Conservation (phyloP, 1,140 invertebrate species). For the Ericerus pela region DNA sequence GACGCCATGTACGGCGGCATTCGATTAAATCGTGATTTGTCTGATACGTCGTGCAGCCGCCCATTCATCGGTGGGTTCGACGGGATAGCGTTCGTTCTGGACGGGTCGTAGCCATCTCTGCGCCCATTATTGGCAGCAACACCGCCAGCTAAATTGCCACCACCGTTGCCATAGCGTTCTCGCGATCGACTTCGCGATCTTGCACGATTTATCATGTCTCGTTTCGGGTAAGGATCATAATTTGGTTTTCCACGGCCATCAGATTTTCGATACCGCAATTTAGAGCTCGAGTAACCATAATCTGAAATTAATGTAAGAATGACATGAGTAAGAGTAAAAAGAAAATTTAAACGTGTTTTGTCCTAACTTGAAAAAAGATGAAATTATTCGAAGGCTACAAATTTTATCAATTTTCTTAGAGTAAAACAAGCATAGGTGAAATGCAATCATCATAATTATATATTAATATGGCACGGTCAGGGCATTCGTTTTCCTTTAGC, state of each 20-base stretch:
- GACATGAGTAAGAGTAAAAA: too few relatives aligned
- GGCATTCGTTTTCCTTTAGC: too few relatives aligned
- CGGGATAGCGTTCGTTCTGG: not conserved
- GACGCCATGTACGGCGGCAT: not conserved
- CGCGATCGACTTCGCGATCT: slow-evolving; percentile 1
- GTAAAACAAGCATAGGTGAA: too few relatives aligned
- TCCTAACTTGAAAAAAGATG: too few relatives aligned
- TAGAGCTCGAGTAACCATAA: not conserved
- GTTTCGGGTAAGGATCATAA: not conserved
- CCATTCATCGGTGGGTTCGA: not conserved
- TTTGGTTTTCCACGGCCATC: not conserved
- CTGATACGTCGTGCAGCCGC: not conserved
- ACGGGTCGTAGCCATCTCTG: not conserved
- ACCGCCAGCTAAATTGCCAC: too few relatives aligned
- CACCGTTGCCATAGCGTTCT: too few relatives aligned
- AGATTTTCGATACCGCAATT: not conserved
- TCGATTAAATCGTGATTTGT: not conserved
- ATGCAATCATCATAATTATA: too few relatives aligned
- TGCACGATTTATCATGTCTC: not conserved
- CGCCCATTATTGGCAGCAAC: not conserved
- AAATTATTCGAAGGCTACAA: too few relatives aligned
- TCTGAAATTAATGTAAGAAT: too few relatives aligned
- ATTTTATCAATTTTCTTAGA: too few relatives aligned
- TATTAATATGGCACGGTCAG: too few relatives aligned
- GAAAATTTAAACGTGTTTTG: too few relatives aligned